These are phyloP conservation scores for Pseudochirops cupreus DNA, from an alignment of 2,797 vertebrate species.

Conservation along the genomic window DNA sequence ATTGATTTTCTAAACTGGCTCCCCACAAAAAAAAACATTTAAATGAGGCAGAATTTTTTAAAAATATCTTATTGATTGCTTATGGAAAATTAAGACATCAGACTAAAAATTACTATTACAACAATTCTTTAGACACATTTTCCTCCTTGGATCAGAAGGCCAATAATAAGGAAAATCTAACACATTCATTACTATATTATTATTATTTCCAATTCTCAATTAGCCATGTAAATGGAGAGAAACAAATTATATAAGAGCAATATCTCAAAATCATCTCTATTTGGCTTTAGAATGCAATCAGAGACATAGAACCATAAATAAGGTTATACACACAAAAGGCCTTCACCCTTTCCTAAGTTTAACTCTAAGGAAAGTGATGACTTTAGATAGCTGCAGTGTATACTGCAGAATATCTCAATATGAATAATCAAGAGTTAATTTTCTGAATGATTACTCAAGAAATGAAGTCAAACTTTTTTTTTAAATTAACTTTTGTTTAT, in stretches of 20 bases:
- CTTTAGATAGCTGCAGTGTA: neutral
- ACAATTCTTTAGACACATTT: conserved; percentile 33
- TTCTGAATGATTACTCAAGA: conserved; percentile 21
- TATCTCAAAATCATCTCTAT: neutral
- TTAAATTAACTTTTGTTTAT: neutral
- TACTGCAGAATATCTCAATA: neutral
- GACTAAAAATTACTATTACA: conserved; percentile 21
- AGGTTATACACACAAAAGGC: neutral
- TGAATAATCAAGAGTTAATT: conserved; percentile 27
- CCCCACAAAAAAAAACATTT: conserved; percentile 24
- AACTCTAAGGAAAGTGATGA: neutral
- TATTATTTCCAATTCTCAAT: conserved; percentile 23
- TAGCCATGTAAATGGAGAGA: neutral
- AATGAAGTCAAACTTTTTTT: neutral
- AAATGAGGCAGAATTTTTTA: conserved; percentile 21
- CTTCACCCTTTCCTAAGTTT: conserved; percentile 15
- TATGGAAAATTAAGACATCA: neutral
- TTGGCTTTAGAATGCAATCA: neutral
- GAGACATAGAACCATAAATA: neutral
- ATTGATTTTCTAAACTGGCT: conserved; percentile 15
- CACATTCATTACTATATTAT: conserved; percentile 3
- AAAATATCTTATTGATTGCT: conserved; percentile 6
- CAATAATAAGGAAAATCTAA: conserved; percentile 1
- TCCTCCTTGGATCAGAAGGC: neutral
- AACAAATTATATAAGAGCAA: conserved; percentile 10